These are phyloP conservation scores for Danio kyathit DNA, from an alignment of 2,797 vertebrate species.

Conservation along the genomic window DNA sequence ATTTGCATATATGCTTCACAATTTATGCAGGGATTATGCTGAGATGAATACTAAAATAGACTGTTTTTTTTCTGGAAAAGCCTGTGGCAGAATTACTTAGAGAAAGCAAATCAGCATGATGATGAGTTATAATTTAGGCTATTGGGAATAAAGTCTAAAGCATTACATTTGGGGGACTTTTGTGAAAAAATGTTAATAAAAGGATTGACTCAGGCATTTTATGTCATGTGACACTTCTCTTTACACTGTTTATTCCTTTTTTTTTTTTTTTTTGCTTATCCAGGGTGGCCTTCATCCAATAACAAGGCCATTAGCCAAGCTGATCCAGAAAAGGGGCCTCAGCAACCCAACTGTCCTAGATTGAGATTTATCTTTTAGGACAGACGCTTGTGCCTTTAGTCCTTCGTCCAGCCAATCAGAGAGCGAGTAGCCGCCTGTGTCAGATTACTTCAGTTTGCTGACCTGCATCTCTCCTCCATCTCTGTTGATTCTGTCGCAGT, in stretches of 20 bases:
- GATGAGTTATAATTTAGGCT: background rate
- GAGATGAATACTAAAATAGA: conserved; percentile 26
- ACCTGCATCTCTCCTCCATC: conserved; percentile 17
- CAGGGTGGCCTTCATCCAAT: conserved; percentile 52
- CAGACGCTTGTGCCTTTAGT: conserved; percentile 24
- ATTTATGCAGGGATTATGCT: conserved; percentile 27
- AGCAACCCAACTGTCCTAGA: conserved; percentile 15
- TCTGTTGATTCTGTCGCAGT: background rate
- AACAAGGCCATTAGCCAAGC: conserved; percentile 24
- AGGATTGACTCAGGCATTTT: background rate
- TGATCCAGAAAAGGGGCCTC: conserved; percentile 2
- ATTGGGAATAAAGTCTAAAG: background rate
- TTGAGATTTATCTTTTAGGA: background rate
- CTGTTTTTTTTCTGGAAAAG: conserved; percentile 8
- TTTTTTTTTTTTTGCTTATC: background rate
- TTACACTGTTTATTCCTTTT: background rate
- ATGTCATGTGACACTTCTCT: background rate
- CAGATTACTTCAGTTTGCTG: conserved; percentile 10
- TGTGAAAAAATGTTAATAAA: background rate
- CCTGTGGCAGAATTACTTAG: background rate
- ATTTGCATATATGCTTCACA: conserved; percentile 33
- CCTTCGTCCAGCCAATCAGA: conserved; percentile 12
- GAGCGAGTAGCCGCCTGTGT: background rate
- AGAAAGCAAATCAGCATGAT: background rate
- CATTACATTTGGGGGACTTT: background rate